Conservation (phyloP, 2,888 invertebrate genomes). For the Abrostola triplasia region DNA sequence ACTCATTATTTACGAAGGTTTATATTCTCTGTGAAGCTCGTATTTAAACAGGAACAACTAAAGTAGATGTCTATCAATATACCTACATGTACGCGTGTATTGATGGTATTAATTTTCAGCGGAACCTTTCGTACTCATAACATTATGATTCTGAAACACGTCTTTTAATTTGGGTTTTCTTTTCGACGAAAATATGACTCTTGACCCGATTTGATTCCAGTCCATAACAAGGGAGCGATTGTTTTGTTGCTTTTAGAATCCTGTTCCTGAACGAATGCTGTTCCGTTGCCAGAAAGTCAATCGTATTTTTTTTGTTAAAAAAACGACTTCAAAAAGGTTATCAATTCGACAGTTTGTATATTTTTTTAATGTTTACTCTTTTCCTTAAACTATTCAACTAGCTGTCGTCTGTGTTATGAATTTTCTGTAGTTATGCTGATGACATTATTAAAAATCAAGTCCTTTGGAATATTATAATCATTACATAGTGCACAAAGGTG, state of each 20-base stretch:
- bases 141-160: conserved; percentile 6
- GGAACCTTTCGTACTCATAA: conserved; percentile 8
- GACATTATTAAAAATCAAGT: no score
- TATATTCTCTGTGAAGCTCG: conserved; percentile 1
- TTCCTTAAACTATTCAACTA: no score
- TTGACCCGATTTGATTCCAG: conserved; percentile 42
- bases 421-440: no score
- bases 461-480: no score
- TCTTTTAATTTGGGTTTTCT: conserved; percentile 15
- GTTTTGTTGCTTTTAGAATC: conserved; percentile 38
- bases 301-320: conserved; percentile 9
- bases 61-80: not conserved
- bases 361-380: no score
- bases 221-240: conserved; percentile 28
- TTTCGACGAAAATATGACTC: conserved; percentile 36
- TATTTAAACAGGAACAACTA: not conserved
- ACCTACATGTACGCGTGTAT: not conserved
- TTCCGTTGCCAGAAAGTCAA: conserved; percentile 15
- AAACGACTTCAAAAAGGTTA: no score
- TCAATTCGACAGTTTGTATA: no score
- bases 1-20: conserved; percentile 3
- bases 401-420: no score
- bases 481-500: no score
- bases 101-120: conserved; percentile 6
- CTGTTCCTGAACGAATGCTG: conserved; percentile 13